phyloP scores from a whole-genome alignment of 2,797 vertebrate species.

The Fistularia tabacaria region DNA sequence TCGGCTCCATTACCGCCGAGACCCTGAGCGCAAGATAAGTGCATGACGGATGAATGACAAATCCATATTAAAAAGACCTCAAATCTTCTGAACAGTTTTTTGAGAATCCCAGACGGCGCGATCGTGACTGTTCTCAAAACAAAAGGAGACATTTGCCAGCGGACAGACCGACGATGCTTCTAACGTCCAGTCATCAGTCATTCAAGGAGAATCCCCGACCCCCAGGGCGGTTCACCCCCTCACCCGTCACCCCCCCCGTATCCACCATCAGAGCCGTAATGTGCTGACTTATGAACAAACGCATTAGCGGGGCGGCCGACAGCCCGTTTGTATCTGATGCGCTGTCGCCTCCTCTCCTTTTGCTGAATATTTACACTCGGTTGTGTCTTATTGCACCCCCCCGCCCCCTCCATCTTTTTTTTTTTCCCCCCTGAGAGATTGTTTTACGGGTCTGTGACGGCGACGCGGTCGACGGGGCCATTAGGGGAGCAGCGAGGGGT shows the following conservation, averaged over 20 bases:
- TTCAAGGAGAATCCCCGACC: slow-evolving; percentile 44
- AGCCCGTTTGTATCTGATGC: slow-evolving; percentile 70
- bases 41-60: no score
- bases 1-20: no score
- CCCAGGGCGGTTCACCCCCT: slow-evolving; percentile 48
- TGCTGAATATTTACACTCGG: slow-evolving; percentile 50
- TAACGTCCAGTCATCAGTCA: slow-evolving; percentile 43
- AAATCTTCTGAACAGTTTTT: no score
- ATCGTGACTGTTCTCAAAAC: no score
- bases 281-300: slow-evolving; percentile 72
- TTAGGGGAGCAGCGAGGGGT: slow-evolving; percentile 64
- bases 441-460: slow-evolving; percentile 42
- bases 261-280: slow-evolving; percentile 37
- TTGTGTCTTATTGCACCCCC: slow-evolving; percentile 49
- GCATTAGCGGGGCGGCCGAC: slow-evolving; percentile 67
- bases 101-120: no score
- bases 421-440: slow-evolving; percentile 45
- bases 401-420: not conserved
- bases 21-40: no score
- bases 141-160: no score
- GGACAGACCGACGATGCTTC: not conserved
- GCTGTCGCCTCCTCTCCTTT: slow-evolving; percentile 49
- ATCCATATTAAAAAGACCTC: no score
- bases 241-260: slow-evolving; percentile 4
- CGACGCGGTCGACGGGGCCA: slow-evolving; percentile 55